Evolutionary conservation across 2,113 vertebrate species (phyloP).

Genomic region (Neodon shergylaensis): DNA sequence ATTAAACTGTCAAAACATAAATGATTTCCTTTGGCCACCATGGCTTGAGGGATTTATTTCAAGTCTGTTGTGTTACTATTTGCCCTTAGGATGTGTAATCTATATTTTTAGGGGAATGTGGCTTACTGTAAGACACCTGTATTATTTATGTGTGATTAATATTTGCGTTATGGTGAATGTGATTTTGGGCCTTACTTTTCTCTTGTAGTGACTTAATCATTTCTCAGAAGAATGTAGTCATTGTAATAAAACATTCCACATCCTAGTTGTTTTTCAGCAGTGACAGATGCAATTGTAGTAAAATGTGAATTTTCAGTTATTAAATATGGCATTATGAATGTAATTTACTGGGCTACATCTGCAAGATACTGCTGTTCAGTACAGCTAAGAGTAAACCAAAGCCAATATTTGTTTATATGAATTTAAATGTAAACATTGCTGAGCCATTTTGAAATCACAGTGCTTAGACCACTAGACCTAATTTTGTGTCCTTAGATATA

Average conservation of each 20-base stretch:
- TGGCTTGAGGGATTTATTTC: constrained; percentile 89
- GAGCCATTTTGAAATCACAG: constrained; percentile 58
- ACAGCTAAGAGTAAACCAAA: constrained; percentile 42
- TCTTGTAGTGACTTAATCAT: constrained; percentile 90
- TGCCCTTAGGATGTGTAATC: constrained; percentile 87
- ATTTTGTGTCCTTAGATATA: constrained; percentile 43
- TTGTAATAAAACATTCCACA: constrained; percentile 88
- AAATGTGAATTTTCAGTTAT: constrained; percentile 83
- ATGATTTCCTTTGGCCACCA: constrained; percentile 87
- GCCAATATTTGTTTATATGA: constrained; percentile 45
- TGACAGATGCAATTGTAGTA: constrained; percentile 86
- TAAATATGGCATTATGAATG: constrained; percentile 80
- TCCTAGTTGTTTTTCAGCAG: constrained; percentile 81
- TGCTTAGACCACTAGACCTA: constrained; percentile 28
- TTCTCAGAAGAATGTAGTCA: constrained; percentile 86
- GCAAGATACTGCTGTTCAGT: constrained; percentile 58
- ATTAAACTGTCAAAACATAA: constrained; percentile 88
- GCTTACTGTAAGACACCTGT: constrained; percentile 88
- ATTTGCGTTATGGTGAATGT: constrained; percentile 87
- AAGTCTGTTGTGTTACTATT: constrained; percentile 83
- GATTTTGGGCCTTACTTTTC: constrained; percentile 88
- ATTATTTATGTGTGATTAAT: constrained; percentile 92
- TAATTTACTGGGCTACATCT: constrained; percentile 77
- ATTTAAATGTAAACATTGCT: constrained; percentile 24
- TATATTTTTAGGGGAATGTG: constrained; percentile 89